Evolutionary conservation across 2,797 vertebrate genomes (phyloP).

Genomic region (Gymnodraco acuticeps): DNA sequence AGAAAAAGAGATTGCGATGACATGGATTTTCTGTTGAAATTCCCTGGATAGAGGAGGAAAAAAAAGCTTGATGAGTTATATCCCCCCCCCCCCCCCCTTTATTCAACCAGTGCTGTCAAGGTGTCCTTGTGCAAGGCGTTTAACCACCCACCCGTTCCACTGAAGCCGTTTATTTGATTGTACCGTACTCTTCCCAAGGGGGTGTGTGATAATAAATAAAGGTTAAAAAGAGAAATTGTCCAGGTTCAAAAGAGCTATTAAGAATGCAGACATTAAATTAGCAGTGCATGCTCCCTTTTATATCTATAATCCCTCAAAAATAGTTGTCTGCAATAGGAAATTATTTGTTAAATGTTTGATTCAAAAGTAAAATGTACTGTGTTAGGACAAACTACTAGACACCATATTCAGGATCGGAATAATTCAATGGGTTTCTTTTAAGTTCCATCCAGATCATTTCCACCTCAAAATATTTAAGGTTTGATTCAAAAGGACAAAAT

Average conservation of each 20-base stretch:
- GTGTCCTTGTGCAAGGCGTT: constrained; percentile 60
- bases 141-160: constrained; percentile 54
- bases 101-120: constrained; percentile 54
- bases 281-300: neutral
- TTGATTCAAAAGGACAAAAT: neutral
- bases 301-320: neutral
- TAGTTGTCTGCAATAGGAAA: neutral
- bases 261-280: constrained; percentile 8
- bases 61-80: constrained; percentile 56
- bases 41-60: constrained; percentile 38
- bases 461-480: neutral
- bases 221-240: constrained; percentile 41
- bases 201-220: constrained; percentile 49
- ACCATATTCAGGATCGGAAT: constrained; percentile 12
- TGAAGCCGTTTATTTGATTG: constrained; percentile 31
- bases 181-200: constrained; percentile 23
- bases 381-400: neutral
- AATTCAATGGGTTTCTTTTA: constrained; percentile 1
- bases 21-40: constrained; percentile 43
- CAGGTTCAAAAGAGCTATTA: constrained; percentile 22
- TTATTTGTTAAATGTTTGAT: constrained; percentile 4
- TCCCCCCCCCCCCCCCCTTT: neutral
- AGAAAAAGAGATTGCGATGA: constrained; percentile 30
- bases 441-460: neutral
- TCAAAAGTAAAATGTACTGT: neutral